Conservation (phyloP, 2,113 vertebrate species). For the Chamaea fasciata region DNA sequence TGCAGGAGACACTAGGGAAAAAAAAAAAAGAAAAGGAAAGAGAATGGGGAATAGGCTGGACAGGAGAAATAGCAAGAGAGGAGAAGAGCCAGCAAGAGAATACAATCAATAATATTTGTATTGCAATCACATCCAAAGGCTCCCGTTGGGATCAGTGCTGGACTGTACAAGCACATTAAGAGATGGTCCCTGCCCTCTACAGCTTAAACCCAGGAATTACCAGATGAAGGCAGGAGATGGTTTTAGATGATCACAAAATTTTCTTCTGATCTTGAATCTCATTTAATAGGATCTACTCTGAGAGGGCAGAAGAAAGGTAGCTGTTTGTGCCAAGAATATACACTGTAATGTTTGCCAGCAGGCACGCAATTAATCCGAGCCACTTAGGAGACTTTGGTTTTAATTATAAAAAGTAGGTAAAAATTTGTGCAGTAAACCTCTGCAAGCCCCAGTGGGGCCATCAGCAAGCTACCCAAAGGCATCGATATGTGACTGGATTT, state of each 20-base stretch:
- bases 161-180: background rate
- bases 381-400: slow-evolving; percentile 28
- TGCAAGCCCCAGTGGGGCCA: background rate
- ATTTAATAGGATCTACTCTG: background rate
- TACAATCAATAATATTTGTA: slow-evolving; percentile 32
- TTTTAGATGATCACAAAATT: background rate
- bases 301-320: background rate
- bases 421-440: slow-evolving; percentile 26
- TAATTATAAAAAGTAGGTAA: slow-evolving; percentile 59
- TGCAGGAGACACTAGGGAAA: background rate
- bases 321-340: slow-evolving; percentile 22
- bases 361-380: slow-evolving; percentile 40
- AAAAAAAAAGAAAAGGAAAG: background rate
- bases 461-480: slow-evolving; percentile 7
- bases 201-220: slow-evolving; percentile 41
- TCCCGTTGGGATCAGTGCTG: background rate
- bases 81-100: background rate
- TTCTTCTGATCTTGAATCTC: slow-evolving; percentile 15
- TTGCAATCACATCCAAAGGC: background rate
- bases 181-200: slow-evolving; percentile 49
- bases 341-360: background rate
- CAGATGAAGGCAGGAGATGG: background rate
- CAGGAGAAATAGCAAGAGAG: background rate
- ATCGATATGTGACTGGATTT: background rate
- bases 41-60: background rate